Evolutionary conservation across 2,113 vertebrate species (phyloP), one percentile per base, ranked within the genome.

Genomic region (Nesoenas mayeri): DNA sequence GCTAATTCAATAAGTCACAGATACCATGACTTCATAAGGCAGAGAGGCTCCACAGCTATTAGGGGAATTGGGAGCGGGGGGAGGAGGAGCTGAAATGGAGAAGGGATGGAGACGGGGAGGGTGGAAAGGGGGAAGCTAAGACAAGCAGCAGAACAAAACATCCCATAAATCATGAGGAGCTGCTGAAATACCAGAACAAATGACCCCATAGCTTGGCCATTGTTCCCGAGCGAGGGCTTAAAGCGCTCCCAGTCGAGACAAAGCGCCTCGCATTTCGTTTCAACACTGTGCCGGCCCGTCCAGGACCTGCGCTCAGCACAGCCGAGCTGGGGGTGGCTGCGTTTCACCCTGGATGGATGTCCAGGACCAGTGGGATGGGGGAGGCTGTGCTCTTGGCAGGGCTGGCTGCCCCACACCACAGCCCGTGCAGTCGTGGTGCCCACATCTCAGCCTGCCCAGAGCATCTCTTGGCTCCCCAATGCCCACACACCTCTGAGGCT

Each of bases 121-220:
- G 96, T 75, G 90, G 91, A 91, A 70, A 90, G 96, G 94, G 93
- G 94, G 85, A 93, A 87, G 83, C 86, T 95, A 95, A 96, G 88
- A 97, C 96, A 95, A 97, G 96, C 94, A 96, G 93, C 96, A 97
- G 97, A 97, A 97, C 97, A 97, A 97, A 97, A 97, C 95, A 96
- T 95, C 92, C 90, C 97, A 97, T 97, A 97, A 97, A 97, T 97
- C 96, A 97, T 58, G 90, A 92, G 93, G 84, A 97, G 96, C 95
- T 95, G 97, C 94, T 97, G 97, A 97, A 97, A 96, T 84, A 96
- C 95, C 97, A 96, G 96, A 97, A 96, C 95, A 97, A 96, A 97
- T 96, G 96, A 97, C 96, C 95, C 96, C 96, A 93, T 85, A 79
- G 95, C 96, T 97, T 97, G 95, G 97, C 95, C 93, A 97, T 97